Evolutionary conservation across 2,113 vertebrate genomes (phyloP).

Genomic region (Brachyhypopomus gauderio): DNA sequence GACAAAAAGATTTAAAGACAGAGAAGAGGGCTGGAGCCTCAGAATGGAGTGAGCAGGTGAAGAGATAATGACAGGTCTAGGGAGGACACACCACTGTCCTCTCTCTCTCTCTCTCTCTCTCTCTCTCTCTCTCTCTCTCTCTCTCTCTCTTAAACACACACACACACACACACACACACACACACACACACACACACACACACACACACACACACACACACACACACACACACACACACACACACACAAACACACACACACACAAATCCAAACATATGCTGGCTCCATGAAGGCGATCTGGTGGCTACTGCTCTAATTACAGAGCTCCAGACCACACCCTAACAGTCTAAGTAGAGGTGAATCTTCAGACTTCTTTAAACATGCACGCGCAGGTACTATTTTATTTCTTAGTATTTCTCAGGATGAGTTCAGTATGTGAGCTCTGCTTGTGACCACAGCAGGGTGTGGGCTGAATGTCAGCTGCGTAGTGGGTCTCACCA

Average conservation of each 20-base stretch:
- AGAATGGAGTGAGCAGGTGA: conserved; percentile 35
- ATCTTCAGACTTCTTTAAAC: conserved; percentile 32
- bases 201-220: too few species aligned
- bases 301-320: conserved; percentile 54
- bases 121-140: not conserved
- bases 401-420: conserved; percentile 59
- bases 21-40: not conserved
- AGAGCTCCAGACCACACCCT: conserved; percentile 53
- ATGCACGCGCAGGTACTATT: conserved; percentile 31
- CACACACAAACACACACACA: too few species aligned
- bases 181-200: conserved; percentile 30
- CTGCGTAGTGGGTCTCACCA: not conserved
- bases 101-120: not conserved
- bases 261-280: conserved; percentile 26
- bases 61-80: conserved; percentile 40
- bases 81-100: not conserved
- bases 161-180: conserved; percentile 15
- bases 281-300: conserved; percentile 22
- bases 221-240: too few species aligned
- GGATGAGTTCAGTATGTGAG: conserved; percentile 53
- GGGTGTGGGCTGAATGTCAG: conserved; percentile 60
- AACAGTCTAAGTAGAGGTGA: conserved; percentile 18
- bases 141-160: too few species aligned
- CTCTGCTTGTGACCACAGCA: conserved; percentile 53
- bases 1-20: too few species aligned